A percentile compares a stretch with the other conserved stretches of the same genome.
These are phyloP conservation scores for Drosophila infuscata DNA, from an alignment of 2,888 invertebrate species.

Conservation along the genomic window DNA sequence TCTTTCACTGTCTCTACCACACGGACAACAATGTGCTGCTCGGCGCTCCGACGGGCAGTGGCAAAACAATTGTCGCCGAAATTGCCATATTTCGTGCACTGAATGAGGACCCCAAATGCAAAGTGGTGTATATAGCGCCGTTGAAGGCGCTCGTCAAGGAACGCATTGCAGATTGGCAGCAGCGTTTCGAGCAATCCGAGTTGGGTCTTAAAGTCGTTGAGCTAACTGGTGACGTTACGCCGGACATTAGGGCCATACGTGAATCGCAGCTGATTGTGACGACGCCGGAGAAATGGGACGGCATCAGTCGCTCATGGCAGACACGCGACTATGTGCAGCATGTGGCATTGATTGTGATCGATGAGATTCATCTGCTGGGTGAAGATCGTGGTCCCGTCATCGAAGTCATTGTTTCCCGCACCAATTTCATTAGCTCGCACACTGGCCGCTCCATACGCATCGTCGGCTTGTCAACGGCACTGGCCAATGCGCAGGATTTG, in stretches of 20 bases:
- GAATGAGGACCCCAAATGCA: conserved; percentile 91
- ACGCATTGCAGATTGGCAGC: conserved; percentile 97
- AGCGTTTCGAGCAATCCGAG: conserved; percentile 89
- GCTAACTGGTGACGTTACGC: conserved; percentile 96
- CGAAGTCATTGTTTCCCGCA: conserved; percentile 98
- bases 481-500: conserved; percentile 98
- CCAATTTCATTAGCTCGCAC: conserved; percentile 97
- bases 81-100: conserved; percentile 98
- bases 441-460: conserved; percentile 93
- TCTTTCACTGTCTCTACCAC: conserved; percentile 98
- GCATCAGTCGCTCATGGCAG: conserved; percentile 99
- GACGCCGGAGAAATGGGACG: conserved; percentile 99
- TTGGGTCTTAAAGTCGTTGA: conserved; percentile 95
- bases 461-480: conserved; percentile 97
- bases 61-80: conserved; percentile 99
- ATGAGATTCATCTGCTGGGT: conserved; percentile 98
- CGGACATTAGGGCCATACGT: conserved; percentile 92
- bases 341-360: conserved; percentile 97
- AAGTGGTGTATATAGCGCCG: conserved; percentile 99
- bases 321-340: conserved; percentile 96
- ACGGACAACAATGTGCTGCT: conserved; percentile 96
- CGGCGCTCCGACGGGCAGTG: conserved; percentile 94
- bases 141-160: conserved; percentile 98
- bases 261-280: conserved; percentile 97
- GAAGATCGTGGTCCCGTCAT: conserved; percentile 95